Evolutionary conservation across 2,113 vertebrate genomes (phyloP).

Genomic region (Chaetorhynchus papuensis): DNA sequence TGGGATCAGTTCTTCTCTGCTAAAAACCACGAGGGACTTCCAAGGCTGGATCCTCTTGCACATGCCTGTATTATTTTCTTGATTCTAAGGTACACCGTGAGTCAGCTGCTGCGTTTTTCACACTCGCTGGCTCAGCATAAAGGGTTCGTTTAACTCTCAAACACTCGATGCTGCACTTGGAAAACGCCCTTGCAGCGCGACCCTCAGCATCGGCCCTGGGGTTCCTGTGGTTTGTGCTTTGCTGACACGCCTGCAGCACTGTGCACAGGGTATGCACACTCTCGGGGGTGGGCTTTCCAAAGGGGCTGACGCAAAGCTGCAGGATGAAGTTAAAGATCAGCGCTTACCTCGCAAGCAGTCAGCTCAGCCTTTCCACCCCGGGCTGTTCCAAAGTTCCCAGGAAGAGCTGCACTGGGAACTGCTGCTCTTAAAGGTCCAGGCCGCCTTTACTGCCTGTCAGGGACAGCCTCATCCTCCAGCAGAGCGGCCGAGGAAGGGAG

Average conservation of each 20-base stretch:
- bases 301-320: not conserved
- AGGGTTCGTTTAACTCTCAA: not conserved
- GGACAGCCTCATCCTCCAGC: not conserved
- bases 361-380: not conserved
- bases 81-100: not conserved
- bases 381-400: not conserved
- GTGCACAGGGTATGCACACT: not conserved
- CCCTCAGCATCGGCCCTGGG: fast-evolving
- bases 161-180: not conserved
- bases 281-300: not conserved
- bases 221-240: not conserved
- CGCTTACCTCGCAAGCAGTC: not conserved
- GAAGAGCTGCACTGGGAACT: not conserved
- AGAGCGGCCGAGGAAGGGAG: not conserved
- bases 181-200: not conserved
- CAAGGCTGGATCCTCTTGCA: not conserved
- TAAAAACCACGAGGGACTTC: not conserved
- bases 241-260: not conserved
- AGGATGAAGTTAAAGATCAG: not conserved
- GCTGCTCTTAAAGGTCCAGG: constrained; percentile 47
- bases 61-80: not conserved
- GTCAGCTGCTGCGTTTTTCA: not conserved
- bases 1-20: not conserved
- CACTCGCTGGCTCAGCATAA: not conserved
- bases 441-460: not conserved